Evolutionary conservation across 2,113 vertebrate genomes (phyloP), one percentile per base, ranked within the genome.

Genomic region (Cyrtonyx montezumae): DNA sequence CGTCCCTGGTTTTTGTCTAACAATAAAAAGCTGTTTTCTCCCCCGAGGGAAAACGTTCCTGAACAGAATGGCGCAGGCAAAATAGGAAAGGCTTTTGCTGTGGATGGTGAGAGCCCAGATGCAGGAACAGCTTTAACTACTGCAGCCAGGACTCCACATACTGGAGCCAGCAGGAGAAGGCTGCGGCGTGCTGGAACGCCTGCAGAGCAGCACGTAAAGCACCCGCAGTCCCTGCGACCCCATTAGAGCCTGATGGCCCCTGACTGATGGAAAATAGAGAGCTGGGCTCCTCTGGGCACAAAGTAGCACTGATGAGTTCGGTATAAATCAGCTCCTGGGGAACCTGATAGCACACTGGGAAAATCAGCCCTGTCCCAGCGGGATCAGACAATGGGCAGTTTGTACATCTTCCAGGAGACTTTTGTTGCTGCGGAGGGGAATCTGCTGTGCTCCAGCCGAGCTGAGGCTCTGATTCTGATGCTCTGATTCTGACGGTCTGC

Each of bases 1-100:
- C 88, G 90, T 96, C 97, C 95, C 94, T 95, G 94, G 91, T 96
- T 97, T 97, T 94, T 96, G 94, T 80, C 91, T 84, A 70, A 83
- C 58, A 94, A 95, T 93, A 87, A 95, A 97, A 88, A 93, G 94
- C 93, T 94, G n/a, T 95, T 94, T 95, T 91, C 53, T 82, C 84
- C 91, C 90, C 45, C 1, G 53, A 55, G 85, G 89, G 80, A 63
- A 51, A 59, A 25, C 6, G 71, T 58, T 48, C n/a, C 92, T 79
- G 91, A 85, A 53, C 81, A 4, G 58, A 76, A 79, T 87, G 17
- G 43, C 37, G 4, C 17, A 40, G 79, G 42, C 32, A 42, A 86
- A 86, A 67, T 56, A 81, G 37, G 26, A 94, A 87, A 90, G 92
- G 37, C 83, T 34, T 30, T 37, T 22, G 95, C 71, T 81, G 80